These are phyloP conservation scores for Eupithecia subumbrata DNA, from an alignment of 2,888 invertebrate genomes.

Conservation along the genomic window DNA sequence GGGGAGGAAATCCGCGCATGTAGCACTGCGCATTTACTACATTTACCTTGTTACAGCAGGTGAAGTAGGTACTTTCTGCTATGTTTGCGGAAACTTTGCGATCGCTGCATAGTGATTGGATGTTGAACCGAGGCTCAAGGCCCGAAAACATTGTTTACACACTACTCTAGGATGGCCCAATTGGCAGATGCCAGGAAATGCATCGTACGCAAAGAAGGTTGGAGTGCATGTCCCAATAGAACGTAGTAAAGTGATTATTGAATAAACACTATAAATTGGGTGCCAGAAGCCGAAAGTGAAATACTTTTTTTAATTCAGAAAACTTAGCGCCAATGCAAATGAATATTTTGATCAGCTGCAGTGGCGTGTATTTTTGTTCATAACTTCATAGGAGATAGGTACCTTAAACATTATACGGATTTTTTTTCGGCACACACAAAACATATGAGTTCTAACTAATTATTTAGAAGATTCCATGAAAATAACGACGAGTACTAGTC, in stretches of 20 bases:
- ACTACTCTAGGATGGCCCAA: background rate
- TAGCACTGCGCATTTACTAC: constrained; percentile 29
- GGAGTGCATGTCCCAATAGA: background rate
- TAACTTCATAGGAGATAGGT: background rate
- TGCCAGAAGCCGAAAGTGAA: background rate
- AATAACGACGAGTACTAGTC: background rate
- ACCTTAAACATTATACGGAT: background rate
- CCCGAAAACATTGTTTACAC: background rate
- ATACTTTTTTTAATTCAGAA: background rate
- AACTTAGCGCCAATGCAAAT: background rate
- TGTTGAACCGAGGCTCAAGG: background rate
- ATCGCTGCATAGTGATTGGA: background rate
- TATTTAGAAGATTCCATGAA: background rate
- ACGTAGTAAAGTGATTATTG: background rate
- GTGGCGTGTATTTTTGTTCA: background rate
- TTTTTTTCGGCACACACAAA: background rate
- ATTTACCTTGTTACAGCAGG: constrained; percentile 24
- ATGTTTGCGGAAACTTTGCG: constrained; percentile 7
- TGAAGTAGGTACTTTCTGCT: background rate
- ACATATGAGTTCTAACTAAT: background rate
- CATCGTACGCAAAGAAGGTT: too few relatives aligned
- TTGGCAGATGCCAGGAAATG: background rate
- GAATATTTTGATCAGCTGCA: background rate
- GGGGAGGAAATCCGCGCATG: constrained; percentile 36
- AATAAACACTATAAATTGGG: background rate